Percentiles rank a stretch among this genome's conserved stretches.
Conservation (phyloP, 2,113 vertebrate species). For the Saiga tatarica region DNA sequence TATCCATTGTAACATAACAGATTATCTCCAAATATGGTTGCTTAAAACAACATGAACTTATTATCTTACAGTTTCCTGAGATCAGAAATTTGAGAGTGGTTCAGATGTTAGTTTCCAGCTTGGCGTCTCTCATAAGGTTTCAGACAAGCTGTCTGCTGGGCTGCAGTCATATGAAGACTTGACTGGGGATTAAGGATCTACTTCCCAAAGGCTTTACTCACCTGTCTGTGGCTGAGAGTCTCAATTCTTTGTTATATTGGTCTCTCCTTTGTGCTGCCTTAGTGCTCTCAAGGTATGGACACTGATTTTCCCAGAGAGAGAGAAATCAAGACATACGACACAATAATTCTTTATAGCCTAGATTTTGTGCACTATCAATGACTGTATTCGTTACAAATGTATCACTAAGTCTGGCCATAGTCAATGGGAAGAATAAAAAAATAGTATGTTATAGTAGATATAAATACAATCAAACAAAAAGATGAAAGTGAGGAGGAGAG, state of each 20-base stretch:
- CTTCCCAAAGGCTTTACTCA: background rate
- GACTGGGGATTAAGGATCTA: background rate
- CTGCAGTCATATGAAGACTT: background rate
- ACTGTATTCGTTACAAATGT: background rate
- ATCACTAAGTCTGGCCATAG: background rate
- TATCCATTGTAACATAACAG: background rate
- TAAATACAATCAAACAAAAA: background rate
- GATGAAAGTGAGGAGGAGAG: background rate
- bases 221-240: background rate
- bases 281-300: background rate
- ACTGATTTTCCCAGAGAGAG: background rate
- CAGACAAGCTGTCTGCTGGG: background rate
- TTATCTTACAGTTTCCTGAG: background rate
- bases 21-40: background rate
- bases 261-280: background rate
- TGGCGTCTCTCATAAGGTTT: background rate
- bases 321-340: background rate
- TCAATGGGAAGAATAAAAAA: background rate
- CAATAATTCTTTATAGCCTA: background rate
- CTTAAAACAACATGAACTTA: background rate
- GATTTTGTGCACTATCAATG: background rate
- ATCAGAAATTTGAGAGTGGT: background rate
- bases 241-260: background rate
- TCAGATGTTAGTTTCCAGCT: background rate
- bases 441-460: background rate